A percentile compares a stretch with the other conserved stretches of the same genome.
Evolutionary conservation across 2,797 vertebrate species (phyloP).

Genomic region (Sebastes minor): DNA sequence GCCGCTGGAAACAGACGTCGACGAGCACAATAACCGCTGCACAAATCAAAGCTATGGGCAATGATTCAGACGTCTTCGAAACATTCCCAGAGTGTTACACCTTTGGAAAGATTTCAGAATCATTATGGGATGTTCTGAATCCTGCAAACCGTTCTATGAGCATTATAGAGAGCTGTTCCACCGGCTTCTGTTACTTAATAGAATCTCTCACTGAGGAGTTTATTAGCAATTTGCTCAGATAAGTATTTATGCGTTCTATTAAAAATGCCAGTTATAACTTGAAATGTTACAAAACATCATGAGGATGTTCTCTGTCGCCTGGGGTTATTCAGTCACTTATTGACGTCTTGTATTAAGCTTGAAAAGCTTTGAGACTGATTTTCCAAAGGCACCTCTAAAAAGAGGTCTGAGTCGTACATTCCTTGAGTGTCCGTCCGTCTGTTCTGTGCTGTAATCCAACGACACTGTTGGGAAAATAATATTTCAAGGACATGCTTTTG

Average conservation of each 20-base stretch:
- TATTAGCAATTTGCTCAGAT: not conserved
- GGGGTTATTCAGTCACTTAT: not conserved
- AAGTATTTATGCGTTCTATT: not conserved
- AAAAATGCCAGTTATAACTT: not conserved
- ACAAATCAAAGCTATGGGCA: not conserved
- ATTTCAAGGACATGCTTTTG: conserved; percentile 32
- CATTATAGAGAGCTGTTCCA: not conserved
- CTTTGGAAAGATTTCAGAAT: not conserved
- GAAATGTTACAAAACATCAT: not conserved
- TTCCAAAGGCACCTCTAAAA: not conserved
- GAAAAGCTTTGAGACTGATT: not conserved
- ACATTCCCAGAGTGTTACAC: not conserved
- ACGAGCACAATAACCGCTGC: not conserved
- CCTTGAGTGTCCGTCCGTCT: not conserved
- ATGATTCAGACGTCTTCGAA: not conserved
- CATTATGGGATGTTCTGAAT: not conserved
- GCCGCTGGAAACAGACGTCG: not conserved
- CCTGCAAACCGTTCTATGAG: not conserved
- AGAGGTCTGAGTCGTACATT: not conserved
- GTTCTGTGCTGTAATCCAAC: not conserved
- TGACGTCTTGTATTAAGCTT: not conserved
- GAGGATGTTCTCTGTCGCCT: not conserved
- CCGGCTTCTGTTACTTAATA: not conserved
- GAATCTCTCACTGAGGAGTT: not conserved
- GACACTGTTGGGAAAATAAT: conserved; percentile 1